A percentile compares a stretch with the other conserved stretches of the same genome.
Conservation (phyloP, 37 sponge, comb jelly and placozoan species). For the Chondrilla cf. caribensis region DNA sequence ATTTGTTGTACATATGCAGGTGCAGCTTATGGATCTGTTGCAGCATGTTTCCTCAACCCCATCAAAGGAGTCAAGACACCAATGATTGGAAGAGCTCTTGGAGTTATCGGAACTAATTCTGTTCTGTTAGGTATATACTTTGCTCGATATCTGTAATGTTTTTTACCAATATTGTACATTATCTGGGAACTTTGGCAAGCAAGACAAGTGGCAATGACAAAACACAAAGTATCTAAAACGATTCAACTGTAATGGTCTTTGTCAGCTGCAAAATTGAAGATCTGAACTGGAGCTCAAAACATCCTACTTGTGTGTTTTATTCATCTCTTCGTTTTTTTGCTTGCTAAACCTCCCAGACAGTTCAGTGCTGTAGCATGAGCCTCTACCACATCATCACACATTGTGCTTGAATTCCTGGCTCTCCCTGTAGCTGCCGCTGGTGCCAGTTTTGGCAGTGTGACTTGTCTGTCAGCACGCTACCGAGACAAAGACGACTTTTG, state of each 20-base stretch:
- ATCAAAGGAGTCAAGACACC: conserved; percentile 53
- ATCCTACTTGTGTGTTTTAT: not conserved
- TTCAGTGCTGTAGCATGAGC: too few relatives aligned
- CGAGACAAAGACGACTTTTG: conserved; percentile 66
- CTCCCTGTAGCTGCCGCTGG: conserved; percentile 36
- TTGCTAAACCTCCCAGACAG: too few relatives aligned
- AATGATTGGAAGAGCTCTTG: conserved; percentile 37
- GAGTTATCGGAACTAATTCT: conserved; percentile 35
- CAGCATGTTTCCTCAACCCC: conserved; percentile 54
- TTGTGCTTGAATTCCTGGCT: too few relatives aligned
- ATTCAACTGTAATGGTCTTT: too few relatives aligned
- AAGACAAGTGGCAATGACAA: too few relatives aligned
- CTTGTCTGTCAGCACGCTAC: conserved; percentile 42
- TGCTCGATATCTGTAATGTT: too few relatives aligned
- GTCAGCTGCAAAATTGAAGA: not conserved
- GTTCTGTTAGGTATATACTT: conserved; percentile 44
- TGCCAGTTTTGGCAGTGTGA: conserved; percentile 42
- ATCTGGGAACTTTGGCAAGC: too few relatives aligned
- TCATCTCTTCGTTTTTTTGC: not conserved
- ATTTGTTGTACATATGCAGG: conserved; percentile 48
- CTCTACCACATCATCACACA: too few relatives aligned
- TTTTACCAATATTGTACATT: too few relatives aligned
- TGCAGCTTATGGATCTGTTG: conserved; percentile 44
- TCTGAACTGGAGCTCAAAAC: not conserved
- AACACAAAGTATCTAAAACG: too few relatives aligned